Conservation (phyloP, 37 sponge, comb jelly and placozoan species). For the Hormiphora californensis region DNA sequence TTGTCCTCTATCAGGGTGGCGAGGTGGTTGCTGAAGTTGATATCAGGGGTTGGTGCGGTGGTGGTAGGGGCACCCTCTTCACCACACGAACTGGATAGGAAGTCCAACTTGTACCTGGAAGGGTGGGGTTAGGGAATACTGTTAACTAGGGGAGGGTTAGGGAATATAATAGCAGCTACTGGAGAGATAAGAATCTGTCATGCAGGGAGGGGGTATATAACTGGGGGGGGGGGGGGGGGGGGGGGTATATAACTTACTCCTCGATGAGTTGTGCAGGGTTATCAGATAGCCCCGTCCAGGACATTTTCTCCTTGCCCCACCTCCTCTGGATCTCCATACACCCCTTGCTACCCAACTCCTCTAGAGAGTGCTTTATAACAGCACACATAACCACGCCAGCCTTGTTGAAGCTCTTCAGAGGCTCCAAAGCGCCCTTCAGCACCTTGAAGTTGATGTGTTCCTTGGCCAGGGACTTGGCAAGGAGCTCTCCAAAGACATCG, state of each 20-base stretch:
- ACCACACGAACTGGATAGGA: background rate
- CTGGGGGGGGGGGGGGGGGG: no score
- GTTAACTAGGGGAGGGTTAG: no score
- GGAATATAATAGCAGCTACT: no score
- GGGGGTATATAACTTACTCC: constrained; percentile 52
- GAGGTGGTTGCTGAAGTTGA: background rate
- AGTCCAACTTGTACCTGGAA: constrained; percentile 45
- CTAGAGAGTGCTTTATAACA: constrained; percentile 16
- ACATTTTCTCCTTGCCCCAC: constrained; percentile 52
- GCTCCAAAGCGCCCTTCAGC: constrained; percentile 8
- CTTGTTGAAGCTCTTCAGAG: background rate
- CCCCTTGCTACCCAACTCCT: background rate
- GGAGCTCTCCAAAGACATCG: constrained; percentile 31
- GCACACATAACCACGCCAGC: constrained; percentile 41
- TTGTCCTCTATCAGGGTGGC: background rate
- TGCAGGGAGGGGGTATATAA: no score
- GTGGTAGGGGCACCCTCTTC: background rate
- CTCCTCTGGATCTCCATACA: constrained; percentile 44
- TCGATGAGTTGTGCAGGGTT: background rate
- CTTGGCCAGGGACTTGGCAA: constrained; percentile 6
- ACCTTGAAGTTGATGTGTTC: constrained; percentile 25
- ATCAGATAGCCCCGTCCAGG: constrained; percentile 28
- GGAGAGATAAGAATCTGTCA: no score
- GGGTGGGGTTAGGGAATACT: no score
- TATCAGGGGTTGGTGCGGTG: background rate